phyloP scores from a whole-genome alignment of 53 echinoderm and acorn worm genomes.

The Paracentrotus lividus region DNA sequence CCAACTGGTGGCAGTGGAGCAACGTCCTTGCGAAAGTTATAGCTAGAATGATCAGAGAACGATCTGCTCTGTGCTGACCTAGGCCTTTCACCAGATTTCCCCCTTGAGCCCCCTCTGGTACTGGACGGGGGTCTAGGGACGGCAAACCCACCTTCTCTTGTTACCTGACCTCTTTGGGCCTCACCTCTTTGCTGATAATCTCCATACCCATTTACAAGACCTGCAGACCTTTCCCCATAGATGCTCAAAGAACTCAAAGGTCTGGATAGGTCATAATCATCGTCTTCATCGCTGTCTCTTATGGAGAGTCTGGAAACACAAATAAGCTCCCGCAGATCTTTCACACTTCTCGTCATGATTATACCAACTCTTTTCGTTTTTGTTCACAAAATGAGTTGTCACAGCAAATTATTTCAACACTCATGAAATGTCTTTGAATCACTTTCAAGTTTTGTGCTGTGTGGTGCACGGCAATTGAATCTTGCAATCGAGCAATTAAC shows the following conservation, averaged over 20 bases:
- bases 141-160: conserved; percentile 34
- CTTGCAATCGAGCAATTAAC: not conserved
- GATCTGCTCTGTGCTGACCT: conserved; percentile 44
- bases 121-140: conserved; percentile 61
- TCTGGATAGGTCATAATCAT: conserved; percentile 86
- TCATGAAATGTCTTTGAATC: too few species aligned
- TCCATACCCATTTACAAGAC: conserved; percentile 7
- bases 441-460: not conserved
- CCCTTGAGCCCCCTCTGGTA: conserved; percentile 19
- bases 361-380: not conserved
- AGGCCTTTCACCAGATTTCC: conserved; percentile 34
- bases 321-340: conserved; percentile 92
- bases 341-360: conserved; percentile 92
- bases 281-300: conserved; percentile 88
- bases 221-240: conserved; percentile 73
- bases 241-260: conserved; percentile 91
- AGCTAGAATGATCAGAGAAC: conserved; percentile 54
- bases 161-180: not conserved
- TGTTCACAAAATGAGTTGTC: not conserved
- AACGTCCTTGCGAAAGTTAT: conserved; percentile 69
- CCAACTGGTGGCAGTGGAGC: conserved; percentile 77
- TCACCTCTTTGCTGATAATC: not conserved
- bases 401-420: too few species aligned
- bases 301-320: conserved; percentile 96
- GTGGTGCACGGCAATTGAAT: not conserved